Base-by-base conservation (phyloP, 2,797 vertebrate genomes). In the Pipistrellus kuhlii region DNA sequence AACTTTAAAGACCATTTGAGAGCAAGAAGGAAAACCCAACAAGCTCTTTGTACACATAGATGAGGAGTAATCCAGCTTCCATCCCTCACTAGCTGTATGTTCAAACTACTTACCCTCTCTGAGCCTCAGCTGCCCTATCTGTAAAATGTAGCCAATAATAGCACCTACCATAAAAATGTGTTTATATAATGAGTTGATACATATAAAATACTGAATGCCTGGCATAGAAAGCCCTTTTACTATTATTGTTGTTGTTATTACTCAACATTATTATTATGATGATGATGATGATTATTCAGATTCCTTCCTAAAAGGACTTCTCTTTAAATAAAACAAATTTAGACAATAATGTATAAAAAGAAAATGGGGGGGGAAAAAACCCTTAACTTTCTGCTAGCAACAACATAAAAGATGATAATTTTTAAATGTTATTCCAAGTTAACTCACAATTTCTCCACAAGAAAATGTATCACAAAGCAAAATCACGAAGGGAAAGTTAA, bases 401-500 rank as follows among this genome's bases (percentile, higher is more conserved):
- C 81, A 88, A 75, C 3, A 59, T 5, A 41, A 83, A 90, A 84
- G 72, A 44, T 80, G 72, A 44, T 84, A 78, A 44, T 8, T 71
- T 9, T 2, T 30, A 41, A 88, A 41, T 4, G 15, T 6, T 17
- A 82, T 23, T 76, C 18, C 51, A 77, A 92, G 15, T 82, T 55
- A 72, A 88, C 48, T 71, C 59, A 90, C 87, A 86, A 80, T 38
- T 55, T 91, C 44, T 82, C 46, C 75, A 78, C 4, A 46, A 55
- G n/a, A 81, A 48, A 80, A 64, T n/a, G 27, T 8, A 46, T 12
- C 62, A 94, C 38, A 93, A 73, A 77, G 85, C 21, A 76, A 91
- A 82, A 76, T 18, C n/a, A 77, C 55, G 6, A 84, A 84, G 41
- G 48, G 81, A 93, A 93, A 83, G 32, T 66, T 71, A 68, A 86